Evolutionary conservation across 2,888 invertebrate genomes (phyloP).

Genomic region (Acrobasis consociella): DNA sequence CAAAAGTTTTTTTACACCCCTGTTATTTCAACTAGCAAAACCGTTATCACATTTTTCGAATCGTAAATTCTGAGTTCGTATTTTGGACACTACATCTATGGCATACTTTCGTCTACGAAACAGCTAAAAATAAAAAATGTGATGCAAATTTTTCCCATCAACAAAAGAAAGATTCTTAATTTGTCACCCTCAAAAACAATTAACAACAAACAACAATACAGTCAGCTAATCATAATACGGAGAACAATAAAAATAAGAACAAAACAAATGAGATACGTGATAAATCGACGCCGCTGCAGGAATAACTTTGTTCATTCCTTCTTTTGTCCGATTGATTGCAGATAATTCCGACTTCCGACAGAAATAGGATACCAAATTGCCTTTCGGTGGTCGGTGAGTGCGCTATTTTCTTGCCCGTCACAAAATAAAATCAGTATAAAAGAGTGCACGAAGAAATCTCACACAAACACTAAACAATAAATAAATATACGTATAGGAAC

Average conservation of each 20-base stretch:
- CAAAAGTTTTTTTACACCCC: too few species aligned
- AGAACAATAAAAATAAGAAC: slow-evolving; percentile 45
- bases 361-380: slow-evolving; percentile 58
- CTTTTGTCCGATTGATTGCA: slow-evolving; percentile 74
- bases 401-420: slow-evolving; percentile 17
- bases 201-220: slow-evolving; percentile 24
- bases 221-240: slow-evolving; percentile 45
- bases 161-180: neutral
- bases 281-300: slow-evolving; percentile 59
- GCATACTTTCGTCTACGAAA: too few species aligned
- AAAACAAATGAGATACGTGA: slow-evolving; percentile 65
- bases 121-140: too few species aligned
- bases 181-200: slow-evolving; percentile 8
- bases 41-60: too few species aligned
- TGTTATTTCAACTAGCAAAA: too few species aligned
- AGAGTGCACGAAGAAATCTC: too few species aligned
- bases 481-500: too few species aligned
- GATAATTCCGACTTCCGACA: slow-evolving; percentile 66
- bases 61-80: too few species aligned
- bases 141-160: neutral
- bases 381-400: slow-evolving; percentile 41
- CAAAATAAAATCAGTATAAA: neutral
- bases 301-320: slow-evolving; percentile 62
- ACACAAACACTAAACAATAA: too few species aligned
- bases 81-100: too few species aligned